Conservation (phyloP, 2,113 vertebrate species). For the Syrrhaptes paradoxus region DNA sequence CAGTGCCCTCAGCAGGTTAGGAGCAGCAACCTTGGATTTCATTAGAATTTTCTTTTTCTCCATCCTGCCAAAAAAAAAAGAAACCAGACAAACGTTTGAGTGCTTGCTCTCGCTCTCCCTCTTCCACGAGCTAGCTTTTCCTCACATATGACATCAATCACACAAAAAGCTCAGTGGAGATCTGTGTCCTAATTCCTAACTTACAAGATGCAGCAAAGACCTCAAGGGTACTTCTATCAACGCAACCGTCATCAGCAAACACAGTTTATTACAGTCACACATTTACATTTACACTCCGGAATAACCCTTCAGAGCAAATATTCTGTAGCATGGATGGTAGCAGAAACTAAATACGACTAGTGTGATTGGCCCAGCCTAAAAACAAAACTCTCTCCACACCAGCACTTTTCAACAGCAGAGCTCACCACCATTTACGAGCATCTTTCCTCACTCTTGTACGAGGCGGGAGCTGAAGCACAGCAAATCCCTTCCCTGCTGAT, state of each 20-base stretch:
- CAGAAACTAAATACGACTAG: not conserved
- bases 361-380: not conserved
- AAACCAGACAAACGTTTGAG: not conserved
- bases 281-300: not conserved
- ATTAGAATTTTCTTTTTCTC: slow-evolving; percentile 66
- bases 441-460: not conserved
- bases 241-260: not conserved
- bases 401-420: not conserved
- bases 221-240: not conserved
- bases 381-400: not conserved
- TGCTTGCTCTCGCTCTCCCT: not conserved
- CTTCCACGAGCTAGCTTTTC: not conserved
- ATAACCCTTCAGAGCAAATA: not conserved
- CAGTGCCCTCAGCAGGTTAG: slow-evolving; percentile 65
- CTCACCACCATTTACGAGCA: not conserved
- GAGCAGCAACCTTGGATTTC: slow-evolving; percentile 67
- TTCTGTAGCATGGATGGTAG: not conserved
- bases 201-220: not conserved
- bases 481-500: not conserved
- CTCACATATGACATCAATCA: not conserved
- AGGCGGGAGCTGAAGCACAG: not conserved
- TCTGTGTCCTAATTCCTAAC: not conserved
- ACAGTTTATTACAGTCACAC: not conserved
- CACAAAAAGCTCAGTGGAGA: not conserved
- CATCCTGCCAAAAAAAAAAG: slow-evolving; percentile 55